phyloP scores from a whole-genome alignment of 2,113 vertebrate genomes.

The Ceyx melanurus region DNA sequence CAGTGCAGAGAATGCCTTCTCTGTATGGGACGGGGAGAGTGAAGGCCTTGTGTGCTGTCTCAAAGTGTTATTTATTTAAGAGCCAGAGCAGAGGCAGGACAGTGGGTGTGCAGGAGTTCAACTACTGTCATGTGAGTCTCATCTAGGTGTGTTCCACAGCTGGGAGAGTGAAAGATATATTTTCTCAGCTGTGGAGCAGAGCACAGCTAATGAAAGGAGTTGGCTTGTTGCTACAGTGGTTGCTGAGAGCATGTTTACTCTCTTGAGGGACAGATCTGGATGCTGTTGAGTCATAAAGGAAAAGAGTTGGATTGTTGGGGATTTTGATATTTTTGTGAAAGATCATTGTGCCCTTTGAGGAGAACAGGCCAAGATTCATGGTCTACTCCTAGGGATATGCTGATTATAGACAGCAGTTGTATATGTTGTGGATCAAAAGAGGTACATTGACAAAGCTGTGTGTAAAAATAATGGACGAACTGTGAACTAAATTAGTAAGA shows the following conservation, averaged over 20 bases:
- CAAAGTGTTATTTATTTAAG: not conserved
- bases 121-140: not conserved
- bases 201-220: not conserved
- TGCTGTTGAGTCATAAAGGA: not conserved
- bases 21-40: not conserved
- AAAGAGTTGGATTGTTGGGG: not conserved
- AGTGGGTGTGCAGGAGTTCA: not conserved
- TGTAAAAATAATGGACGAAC: not conserved
- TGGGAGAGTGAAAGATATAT: not conserved
- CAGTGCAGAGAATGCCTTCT: not conserved
- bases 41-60: not conserved
- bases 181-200: not conserved
- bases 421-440: not conserved
- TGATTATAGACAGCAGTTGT: not conserved
- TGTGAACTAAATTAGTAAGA: not conserved
- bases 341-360: not conserved
- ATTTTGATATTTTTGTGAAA: not conserved
- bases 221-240: conserved; percentile 20
- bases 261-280: not conserved
- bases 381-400: not conserved
- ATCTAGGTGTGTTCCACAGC: not conserved
- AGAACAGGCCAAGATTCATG: not conserved
- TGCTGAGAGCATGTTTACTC: not conserved
- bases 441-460: not conserved
- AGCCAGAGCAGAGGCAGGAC: not conserved